phyloP scores from a whole-genome alignment of 2,113 vertebrate species.

The Onychorhynchus coronatus region DNA sequence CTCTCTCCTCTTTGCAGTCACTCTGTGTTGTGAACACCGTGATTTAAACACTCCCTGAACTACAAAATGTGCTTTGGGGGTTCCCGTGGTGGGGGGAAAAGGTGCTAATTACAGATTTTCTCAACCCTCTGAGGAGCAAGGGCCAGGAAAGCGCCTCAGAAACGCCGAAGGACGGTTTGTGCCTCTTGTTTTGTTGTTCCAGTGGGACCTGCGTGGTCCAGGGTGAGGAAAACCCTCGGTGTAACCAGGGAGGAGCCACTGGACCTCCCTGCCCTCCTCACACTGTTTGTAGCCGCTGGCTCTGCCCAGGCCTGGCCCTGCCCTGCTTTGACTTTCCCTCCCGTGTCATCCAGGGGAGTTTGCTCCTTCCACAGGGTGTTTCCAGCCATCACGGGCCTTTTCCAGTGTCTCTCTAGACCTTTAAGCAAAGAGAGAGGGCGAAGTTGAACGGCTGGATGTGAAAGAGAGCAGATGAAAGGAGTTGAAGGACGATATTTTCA shows the following conservation, averaged over 20 bases:
- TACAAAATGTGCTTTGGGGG: not conserved
- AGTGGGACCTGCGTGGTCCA: not conserved
- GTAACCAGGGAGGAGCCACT: not conserved
- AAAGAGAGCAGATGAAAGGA: not conserved
- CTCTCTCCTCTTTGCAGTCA: not conserved
- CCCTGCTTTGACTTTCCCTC: not conserved
- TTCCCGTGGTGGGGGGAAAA: not conserved
- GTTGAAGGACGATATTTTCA: not conserved
- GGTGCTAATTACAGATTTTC: not conserved
- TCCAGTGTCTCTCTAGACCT: not conserved
- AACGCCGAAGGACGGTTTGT: not conserved
- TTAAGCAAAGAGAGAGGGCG: not conserved
- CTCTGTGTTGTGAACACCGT: not conserved
- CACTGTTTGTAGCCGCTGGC: fast-evolving
- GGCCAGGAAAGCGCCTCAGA: not conserved
- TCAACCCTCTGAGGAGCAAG: not conserved
- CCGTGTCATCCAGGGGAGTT: not conserved
- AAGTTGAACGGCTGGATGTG: not conserved
- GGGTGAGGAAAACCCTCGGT: not conserved
- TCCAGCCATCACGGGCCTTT: too few species aligned
- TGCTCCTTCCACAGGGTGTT: not conserved
- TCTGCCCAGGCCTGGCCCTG: not conserved
- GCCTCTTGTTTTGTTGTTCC: not conserved
- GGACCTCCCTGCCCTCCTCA: not conserved
- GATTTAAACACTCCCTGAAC: fast-evolving